phyloP scores from a whole-genome alignment of 2,888 invertebrate genomes.

The Troides oblongomaculatus region DNA sequence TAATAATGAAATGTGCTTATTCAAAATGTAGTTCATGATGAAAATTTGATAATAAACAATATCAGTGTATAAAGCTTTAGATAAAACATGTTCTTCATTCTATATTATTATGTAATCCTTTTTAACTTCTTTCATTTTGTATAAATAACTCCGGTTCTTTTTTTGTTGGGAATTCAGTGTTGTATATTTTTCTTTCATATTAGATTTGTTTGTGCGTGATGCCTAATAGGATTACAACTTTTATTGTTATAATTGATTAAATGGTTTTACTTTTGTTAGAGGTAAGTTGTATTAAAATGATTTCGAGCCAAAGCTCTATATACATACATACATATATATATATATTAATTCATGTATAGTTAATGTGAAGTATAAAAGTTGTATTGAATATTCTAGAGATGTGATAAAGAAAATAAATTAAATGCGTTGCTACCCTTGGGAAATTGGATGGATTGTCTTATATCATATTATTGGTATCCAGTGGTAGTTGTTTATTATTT shows the following conservation, averaged over 20 bases:
- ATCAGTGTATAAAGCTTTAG: too few species aligned
- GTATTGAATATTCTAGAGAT: neutral
- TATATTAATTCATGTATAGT: neutral
- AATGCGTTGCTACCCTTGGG: neutral
- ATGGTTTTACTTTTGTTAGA: constrained; percentile 12
- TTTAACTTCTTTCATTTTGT: neutral
- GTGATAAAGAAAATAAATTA: neutral
- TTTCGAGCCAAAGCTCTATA: neutral
- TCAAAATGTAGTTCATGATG: too few species aligned
- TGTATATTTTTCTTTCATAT: constrained; percentile 12
- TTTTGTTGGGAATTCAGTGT: neutral
- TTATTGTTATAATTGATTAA: constrained; percentile 14
- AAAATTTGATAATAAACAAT: too few species aligned
- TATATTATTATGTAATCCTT: too few species aligned
- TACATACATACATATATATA: too few species aligned
- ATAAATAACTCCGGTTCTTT: neutral
- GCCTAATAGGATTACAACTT: constrained; percentile 18
- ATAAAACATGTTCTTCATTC: too few species aligned
- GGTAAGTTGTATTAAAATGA: neutral
- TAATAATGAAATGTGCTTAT: too few species aligned
- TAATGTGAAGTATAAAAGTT: neutral
- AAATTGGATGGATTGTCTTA: neutral
- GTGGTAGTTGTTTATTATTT: constrained; percentile 16
- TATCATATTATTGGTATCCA: neutral
- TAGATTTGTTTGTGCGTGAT: constrained; percentile 14